These are phyloP conservation scores for Diadophis punctatus DNA, from an alignment of 2,113 vertebrate genomes.

Conservation along the genomic window DNA sequence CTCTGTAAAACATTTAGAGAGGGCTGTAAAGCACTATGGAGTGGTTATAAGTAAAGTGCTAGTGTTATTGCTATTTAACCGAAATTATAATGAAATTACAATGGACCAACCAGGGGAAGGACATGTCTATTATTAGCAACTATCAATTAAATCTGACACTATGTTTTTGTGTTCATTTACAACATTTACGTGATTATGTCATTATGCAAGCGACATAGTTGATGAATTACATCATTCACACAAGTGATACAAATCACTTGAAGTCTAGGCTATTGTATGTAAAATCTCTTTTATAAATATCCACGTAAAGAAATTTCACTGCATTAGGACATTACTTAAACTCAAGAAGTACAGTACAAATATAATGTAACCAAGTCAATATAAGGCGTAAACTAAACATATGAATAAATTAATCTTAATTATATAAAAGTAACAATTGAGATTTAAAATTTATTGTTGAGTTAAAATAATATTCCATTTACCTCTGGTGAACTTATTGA, in stretches of 20 bases:
- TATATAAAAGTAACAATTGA: neutral
- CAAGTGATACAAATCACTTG: neutral
- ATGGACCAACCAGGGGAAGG: neutral
- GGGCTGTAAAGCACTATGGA: neutral
- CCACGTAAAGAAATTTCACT: neutral
- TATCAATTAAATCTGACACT: neutral
- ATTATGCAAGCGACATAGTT: neutral
- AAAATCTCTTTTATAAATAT: neutral
- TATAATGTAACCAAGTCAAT: neutral
- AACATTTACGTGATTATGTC: neutral
- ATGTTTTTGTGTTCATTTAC: neutral
- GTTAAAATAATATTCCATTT: neutral
- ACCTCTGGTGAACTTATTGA: neutral
- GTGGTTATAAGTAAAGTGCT: neutral
- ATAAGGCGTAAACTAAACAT: neutral
- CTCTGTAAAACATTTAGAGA: neutral
- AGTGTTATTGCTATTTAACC: neutral
- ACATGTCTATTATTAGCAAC: neutral
- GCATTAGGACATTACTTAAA: neutral
- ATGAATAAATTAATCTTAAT: neutral
- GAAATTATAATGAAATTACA: neutral
- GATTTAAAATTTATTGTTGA: neutral
- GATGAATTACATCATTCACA: neutral
- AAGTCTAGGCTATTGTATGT: neutral
- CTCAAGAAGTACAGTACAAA: neutral